Percentiles rank a stretch among this genome's conserved stretches.
These are phyloP conservation scores for Pterocles burchelli DNA, from an alignment of 2,113 vertebrate genomes.

Conservation along the genomic window DNA sequence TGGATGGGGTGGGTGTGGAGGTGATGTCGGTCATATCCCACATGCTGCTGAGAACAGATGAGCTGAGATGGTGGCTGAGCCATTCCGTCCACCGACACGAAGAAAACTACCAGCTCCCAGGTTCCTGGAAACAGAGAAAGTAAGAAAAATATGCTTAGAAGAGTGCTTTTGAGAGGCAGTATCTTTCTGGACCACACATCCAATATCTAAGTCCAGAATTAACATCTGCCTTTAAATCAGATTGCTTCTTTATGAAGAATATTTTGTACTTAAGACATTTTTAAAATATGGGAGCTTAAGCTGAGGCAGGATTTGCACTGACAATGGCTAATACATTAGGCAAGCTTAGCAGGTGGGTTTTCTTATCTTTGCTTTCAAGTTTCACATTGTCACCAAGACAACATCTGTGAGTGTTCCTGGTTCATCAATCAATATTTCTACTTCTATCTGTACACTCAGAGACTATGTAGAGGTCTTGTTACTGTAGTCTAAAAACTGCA, in stretches of 20 bases:
- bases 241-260: neutral
- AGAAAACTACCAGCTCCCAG: neutral
- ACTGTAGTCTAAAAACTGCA: neutral
- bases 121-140: neutral
- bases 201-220: neutral
- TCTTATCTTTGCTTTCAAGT: neutral
- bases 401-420: neutral
- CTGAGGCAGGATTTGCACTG: neutral
- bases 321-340: neutral
- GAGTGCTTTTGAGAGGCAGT: neutral
- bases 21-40: neutral
- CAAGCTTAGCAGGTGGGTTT: neutral
- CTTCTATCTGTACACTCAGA: neutral
- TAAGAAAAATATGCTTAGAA: neutral
- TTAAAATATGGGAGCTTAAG: neutral
- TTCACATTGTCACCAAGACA: neutral
- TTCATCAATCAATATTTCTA: neutral
- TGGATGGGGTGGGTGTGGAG: neutral
- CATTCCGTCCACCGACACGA: fast-evolving
- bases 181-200: neutral
- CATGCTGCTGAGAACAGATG: neutral
- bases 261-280: neutral
- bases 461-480: neutral
- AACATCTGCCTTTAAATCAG: neutral
- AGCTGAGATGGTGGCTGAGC: neutral